Percentiles rank a stretch among this genome's conserved stretches.
Evolutionary conservation across 2,888 invertebrate genomes (phyloP).

Genomic region (Perdita meconis): DNA sequence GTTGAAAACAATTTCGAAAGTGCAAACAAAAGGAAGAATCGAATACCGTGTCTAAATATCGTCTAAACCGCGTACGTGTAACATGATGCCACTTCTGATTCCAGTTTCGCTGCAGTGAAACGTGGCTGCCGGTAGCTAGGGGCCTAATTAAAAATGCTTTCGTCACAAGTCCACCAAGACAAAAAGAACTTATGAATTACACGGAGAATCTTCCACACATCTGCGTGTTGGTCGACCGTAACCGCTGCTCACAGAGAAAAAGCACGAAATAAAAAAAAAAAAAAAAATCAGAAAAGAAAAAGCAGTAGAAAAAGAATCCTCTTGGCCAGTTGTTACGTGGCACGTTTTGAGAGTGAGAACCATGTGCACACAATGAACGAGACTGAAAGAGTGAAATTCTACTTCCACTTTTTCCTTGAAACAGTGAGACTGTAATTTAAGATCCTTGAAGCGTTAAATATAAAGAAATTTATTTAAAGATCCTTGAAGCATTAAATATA

Average conservation of each 20-base stretch:
- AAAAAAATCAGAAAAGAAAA: background rate
- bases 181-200: constrained; percentile 69
- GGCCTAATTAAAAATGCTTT: constrained; percentile 73
- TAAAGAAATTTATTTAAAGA: too few species aligned
- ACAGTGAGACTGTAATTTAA: too few species aligned
- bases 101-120: constrained; percentile 18
- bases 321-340: background rate
- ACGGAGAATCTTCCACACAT: constrained; percentile 50
- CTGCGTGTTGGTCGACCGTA: constrained; percentile 19
- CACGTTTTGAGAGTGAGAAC: constrained; percentile 6
- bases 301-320: background rate
- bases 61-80: background rate
- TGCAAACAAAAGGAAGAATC: background rate
- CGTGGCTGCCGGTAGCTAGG: constrained; percentile 45
- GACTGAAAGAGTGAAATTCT: background rate
- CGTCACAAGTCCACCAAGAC: constrained; percentile 57
- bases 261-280: background rate
- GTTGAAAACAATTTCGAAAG: too few species aligned
- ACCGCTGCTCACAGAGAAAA: constrained; percentile 21
- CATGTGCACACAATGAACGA: background rate
- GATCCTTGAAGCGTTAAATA: too few species aligned
- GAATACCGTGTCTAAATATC: constrained; percentile 3
- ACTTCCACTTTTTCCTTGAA: background rate
- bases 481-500: too few species aligned
- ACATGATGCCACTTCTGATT: constrained; percentile 19